Conservation (phyloP, 2,113 vertebrate genomes). For the Vidua chalybeata region DNA sequence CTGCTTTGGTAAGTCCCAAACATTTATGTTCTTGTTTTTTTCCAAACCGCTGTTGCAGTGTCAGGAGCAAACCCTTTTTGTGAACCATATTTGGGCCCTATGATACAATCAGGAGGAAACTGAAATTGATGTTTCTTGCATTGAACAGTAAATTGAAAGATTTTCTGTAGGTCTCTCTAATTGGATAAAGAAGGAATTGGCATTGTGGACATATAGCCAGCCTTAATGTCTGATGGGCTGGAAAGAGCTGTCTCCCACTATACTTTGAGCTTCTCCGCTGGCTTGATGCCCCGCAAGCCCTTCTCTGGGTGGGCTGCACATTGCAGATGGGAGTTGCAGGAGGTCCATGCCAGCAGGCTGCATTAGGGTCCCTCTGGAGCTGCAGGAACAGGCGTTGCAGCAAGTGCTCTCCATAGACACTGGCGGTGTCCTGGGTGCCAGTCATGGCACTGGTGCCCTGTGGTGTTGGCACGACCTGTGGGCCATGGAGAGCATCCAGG, state of each 20-base stretch:
- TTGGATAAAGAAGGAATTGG: background rate
- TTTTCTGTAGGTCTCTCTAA: background rate
- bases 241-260: background rate
- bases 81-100: background rate
- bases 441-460: background rate
- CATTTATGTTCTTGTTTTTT: constrained; percentile 47
- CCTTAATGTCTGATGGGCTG: background rate
- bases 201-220: fast-evolving
- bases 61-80: background rate
- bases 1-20: constrained; percentile 71
- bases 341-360: background rate
- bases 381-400: background rate
- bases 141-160: background rate
- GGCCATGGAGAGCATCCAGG: background rate
- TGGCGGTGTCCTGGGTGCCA: background rate
- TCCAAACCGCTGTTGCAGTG: background rate
- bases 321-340: constrained; percentile 8
- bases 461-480: fast-evolving
- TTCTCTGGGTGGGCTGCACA: background rate
- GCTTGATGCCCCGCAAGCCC: background rate
- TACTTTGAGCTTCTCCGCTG: background rate
- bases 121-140: background rate
- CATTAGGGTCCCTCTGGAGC: background rate
- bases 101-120: background rate
- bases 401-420: background rate